These are phyloP conservation scores for Brevimyrus niger DNA, from an alignment of 2,113 vertebrate genomes.

Conservation along the genomic window DNA sequence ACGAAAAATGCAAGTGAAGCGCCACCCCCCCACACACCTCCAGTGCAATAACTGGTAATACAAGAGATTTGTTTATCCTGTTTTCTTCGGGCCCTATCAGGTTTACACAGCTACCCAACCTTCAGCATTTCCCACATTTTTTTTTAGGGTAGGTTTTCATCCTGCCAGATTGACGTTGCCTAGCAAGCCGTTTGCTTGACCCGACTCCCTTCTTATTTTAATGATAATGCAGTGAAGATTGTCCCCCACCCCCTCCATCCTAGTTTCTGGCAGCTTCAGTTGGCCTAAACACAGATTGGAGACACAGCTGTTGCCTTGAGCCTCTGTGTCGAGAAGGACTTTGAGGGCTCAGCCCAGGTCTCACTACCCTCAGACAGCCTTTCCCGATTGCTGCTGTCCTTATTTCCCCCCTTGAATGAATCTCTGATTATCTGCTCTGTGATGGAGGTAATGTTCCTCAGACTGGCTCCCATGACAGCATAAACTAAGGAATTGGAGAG, in stretches of 20 bases:
- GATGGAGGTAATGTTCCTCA: not conserved
- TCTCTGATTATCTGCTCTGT: not conserved
- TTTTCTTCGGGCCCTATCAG: not conserved
- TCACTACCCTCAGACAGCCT: not conserved
- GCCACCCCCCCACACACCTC: not conserved
- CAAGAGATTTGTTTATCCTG: not conserved
- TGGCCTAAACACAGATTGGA: not conserved
- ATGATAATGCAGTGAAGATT: not conserved
- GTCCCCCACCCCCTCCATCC: not conserved
- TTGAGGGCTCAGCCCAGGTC: not conserved
- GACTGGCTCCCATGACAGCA: not conserved
- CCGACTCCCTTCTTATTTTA: not conserved
- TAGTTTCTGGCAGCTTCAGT: not conserved
- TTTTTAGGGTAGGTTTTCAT: not conserved
- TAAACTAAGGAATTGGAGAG: not conserved
- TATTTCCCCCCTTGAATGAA: not conserved
- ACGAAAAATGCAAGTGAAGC: not conserved
- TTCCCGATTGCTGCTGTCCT: not conserved
- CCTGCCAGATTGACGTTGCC: not conserved
- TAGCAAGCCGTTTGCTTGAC: not conserved
- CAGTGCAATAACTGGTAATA: not conserved
- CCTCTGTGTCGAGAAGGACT: constrained; percentile 9
- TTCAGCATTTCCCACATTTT: not conserved
- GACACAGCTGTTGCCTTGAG: not conserved
- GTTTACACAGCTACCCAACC: not conserved